These are phyloP conservation scores for Myotis brandtii DNA, from an alignment of 2,113 vertebrate genomes.

Conservation along the genomic window DNA sequence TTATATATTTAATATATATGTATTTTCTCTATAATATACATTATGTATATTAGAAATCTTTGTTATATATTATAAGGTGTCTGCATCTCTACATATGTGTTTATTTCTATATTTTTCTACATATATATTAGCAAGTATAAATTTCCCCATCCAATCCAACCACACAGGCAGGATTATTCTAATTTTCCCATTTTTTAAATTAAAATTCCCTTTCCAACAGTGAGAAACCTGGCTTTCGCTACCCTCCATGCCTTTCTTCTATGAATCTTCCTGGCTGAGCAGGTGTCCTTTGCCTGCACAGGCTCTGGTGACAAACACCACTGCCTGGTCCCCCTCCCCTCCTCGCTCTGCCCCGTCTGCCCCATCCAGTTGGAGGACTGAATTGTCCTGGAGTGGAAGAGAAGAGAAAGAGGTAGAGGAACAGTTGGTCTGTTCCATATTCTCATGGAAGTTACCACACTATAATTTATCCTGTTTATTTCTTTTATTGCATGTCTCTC, in stretches of 20 bases:
- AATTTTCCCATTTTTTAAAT: not conserved
- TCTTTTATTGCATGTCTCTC: not conserved
- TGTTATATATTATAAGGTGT: not conserved
- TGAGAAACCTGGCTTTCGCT: not conserved
- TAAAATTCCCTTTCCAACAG: not conserved
- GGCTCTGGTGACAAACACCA: fast-evolving
- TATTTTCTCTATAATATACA: not conserved
- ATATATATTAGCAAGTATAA: not conserved
- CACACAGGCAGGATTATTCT: not conserved
- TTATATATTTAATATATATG: not conserved
- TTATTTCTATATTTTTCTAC: not conserved
- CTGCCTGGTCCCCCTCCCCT: too few relatives aligned
- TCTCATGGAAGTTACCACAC: not conserved
- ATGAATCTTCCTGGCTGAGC: too few relatives aligned
- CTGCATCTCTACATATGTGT: not conserved
- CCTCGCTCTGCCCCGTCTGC: fast-evolving
- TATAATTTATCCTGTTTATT: not conserved
- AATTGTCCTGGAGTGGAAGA: not conserved
- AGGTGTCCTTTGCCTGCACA: too few relatives aligned
- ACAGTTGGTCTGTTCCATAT: not conserved
- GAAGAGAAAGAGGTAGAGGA: not conserved
- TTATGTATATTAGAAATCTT: not conserved
- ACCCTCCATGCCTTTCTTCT: not conserved
- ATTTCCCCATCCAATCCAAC: not conserved
- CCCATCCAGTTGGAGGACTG: not conserved